phyloP scores from a whole-genome alignment of 1,140 invertebrate species.

The Macrotrachela quadricornifera region DNA sequence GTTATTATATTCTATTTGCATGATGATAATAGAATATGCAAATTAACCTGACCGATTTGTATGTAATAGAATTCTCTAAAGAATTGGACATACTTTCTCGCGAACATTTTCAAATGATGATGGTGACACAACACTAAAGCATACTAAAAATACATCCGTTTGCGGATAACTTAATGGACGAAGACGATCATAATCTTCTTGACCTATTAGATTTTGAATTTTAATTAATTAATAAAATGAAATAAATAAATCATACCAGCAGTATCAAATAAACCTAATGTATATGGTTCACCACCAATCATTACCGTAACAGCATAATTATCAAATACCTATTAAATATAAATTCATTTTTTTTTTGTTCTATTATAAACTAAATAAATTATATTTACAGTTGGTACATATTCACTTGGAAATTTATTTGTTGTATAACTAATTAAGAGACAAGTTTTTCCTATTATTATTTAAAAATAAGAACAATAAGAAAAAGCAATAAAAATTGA shows the following conservation, averaged over 20 bases:
- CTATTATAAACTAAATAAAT: too few relatives aligned
- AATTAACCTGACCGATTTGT: too few relatives aligned
- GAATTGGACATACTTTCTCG: slow-evolving; percentile 57
- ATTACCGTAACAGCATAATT: slow-evolving; percentile 98
- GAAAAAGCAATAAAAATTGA: too few relatives aligned
- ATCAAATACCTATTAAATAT: slow-evolving; percentile 49
- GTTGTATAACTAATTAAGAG: slow-evolving; percentile 18
- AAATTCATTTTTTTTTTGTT: neutral
- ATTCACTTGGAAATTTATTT: slow-evolving; percentile 17
- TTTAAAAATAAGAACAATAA: too few relatives aligned
- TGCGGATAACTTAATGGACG: slow-evolving; percentile 82
- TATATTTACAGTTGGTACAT: slow-evolving; percentile 12
- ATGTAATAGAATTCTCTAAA: too few relatives aligned
- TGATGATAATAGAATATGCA: too few relatives aligned
- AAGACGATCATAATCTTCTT: slow-evolving; percentile 79
- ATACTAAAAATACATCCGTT: slow-evolving; percentile 93
- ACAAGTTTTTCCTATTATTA: slow-evolving; percentile 21
- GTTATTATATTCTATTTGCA: too few relatives aligned
- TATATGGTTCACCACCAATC: slow-evolving; percentile 96
- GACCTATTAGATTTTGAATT: slow-evolving; percentile 18
- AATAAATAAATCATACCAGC: neutral
- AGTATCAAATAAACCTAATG: slow-evolving; percentile 42
- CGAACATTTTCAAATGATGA: slow-evolving; percentile 98
- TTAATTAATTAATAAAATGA: too few relatives aligned
- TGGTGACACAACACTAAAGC: slow-evolving; percentile 92